A percentile compares a stretch with the other conserved stretches of the same genome.
phyloP scores from a whole-genome alignment of 2,888 invertebrate species.

The Mythimna pallens region DNA sequence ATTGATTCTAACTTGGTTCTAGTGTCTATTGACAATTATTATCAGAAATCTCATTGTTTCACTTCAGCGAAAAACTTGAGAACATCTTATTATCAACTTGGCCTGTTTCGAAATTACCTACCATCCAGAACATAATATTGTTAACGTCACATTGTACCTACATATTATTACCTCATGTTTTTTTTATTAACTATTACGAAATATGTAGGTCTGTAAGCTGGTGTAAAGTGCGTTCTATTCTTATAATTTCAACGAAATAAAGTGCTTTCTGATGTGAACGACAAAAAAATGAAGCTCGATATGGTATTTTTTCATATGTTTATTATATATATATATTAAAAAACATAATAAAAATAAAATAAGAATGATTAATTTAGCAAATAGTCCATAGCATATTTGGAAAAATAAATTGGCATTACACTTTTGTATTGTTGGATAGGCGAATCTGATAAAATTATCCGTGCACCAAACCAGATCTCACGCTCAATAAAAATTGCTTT shows the following conservation, averaged over 20 bases:
- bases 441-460: conserved; percentile 60
- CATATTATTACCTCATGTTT: neutral
- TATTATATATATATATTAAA: conserved; percentile 4
- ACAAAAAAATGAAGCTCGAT: neutral
- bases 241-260: conserved; percentile 16
- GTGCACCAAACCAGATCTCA: conserved; percentile 65
- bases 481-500: conserved; percentile 63
- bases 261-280: conserved; percentile 1
- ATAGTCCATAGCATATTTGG: conserved; percentile 37
- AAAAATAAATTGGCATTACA: conserved; percentile 24
- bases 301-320: neutral
- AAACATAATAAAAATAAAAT: conserved; percentile 20
- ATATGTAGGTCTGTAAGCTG: neutral
- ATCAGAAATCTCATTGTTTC: neutral
- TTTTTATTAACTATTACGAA: conserved; percentile 10
- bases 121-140: conserved; percentile 8
- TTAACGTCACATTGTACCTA: neutral
- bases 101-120: neutral
- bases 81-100: conserved; percentile 2
- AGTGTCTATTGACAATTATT: neutral
- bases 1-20: conserved; percentile 2
- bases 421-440: conserved; percentile 29
- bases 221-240: neutral
- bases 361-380: conserved; percentile 20
- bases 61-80: neutral